Evolutionary conservation across 2,888 invertebrate species (phyloP).

Genomic region (Xanthia icteritia): DNA sequence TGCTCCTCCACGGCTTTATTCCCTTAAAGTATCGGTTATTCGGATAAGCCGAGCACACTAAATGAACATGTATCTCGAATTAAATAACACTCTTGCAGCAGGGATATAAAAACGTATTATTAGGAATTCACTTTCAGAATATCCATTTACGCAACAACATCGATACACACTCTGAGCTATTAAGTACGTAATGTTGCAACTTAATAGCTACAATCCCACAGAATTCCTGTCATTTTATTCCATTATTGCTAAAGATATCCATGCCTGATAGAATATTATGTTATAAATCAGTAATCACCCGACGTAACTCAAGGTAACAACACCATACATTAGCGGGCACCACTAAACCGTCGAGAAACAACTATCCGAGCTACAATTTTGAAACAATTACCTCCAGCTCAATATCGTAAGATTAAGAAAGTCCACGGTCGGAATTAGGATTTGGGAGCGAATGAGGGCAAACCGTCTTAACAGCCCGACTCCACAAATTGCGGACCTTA

Average conservation of each 20-base stretch:
- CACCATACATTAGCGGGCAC: slow-evolving; percentile 56
- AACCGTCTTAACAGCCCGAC: slow-evolving; percentile 88
- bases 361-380: slow-evolving; percentile 85
- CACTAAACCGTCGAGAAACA: slow-evolving; percentile 66
- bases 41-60: slow-evolving; percentile 72
- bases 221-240: background rate
- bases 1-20: slow-evolving; percentile 77
- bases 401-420: slow-evolving; percentile 90
- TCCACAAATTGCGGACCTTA: slow-evolving; percentile 91
- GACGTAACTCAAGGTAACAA: slow-evolving; percentile 53
- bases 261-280: background rate
- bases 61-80: slow-evolving; percentile 64
- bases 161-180: slow-evolving; percentile 6
- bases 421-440: slow-evolving; percentile 89
- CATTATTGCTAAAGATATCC: background rate
- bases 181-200: background rate
- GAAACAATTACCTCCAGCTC: slow-evolving; percentile 90
- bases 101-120: slow-evolving; percentile 49
- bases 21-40: slow-evolving; percentile 76
- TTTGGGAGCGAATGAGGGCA: slow-evolving; percentile 85
- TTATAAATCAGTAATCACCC: slow-evolving; percentile 45
- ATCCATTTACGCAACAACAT: slow-evolving; percentile 29
- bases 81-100: slow-evolving; percentile 60
- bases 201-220: background rate
- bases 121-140: slow-evolving; percentile 35